phyloP scores from a whole-genome alignment of 2,113 vertebrate genomes.

The Aythya baeri region DNA sequence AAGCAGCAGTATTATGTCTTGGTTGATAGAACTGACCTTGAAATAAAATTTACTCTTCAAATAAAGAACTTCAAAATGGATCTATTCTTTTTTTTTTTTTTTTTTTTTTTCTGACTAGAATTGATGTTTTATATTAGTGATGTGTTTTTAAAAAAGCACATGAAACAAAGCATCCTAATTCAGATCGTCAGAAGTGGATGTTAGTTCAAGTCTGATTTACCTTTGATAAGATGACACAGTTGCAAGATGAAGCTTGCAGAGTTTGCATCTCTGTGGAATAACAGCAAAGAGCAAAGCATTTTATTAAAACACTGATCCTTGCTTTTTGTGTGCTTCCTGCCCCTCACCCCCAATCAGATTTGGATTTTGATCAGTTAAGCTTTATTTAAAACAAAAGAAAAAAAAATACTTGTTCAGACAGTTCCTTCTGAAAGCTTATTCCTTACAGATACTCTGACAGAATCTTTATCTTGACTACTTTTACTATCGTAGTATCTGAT shows the following conservation, averaged over 20 bases:
- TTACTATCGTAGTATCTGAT: not conserved
- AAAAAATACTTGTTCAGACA: not conserved
- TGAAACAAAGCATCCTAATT: not conserved
- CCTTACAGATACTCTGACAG: not conserved
- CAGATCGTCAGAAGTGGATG: not conserved
- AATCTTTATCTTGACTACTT: not conserved
- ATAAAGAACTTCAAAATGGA: constrained; percentile 13
- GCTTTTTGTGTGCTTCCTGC: not conserved
- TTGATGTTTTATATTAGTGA: not conserved
- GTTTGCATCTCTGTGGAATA: not conserved
- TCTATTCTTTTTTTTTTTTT: not conserved
- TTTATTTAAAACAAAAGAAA: not conserved
- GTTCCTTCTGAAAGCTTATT: not conserved
- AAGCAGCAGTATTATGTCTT: not conserved
- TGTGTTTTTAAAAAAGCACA: not conserved
- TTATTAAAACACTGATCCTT: not conserved
- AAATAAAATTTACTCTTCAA: constrained; percentile 34
- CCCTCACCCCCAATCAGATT: not conserved
- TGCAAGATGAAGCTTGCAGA: not conserved
- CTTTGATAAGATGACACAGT: not conserved
- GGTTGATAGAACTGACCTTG: constrained; percentile 1
- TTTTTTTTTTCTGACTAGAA: not conserved
- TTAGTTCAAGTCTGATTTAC: not conserved
- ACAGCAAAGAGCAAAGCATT: not conserved
- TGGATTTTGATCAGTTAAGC: not conserved